Evolutionary conservation across 53 echinoderm and acorn worm genomes (phyloP).

Genomic region (Crossaster papposus): DNA sequence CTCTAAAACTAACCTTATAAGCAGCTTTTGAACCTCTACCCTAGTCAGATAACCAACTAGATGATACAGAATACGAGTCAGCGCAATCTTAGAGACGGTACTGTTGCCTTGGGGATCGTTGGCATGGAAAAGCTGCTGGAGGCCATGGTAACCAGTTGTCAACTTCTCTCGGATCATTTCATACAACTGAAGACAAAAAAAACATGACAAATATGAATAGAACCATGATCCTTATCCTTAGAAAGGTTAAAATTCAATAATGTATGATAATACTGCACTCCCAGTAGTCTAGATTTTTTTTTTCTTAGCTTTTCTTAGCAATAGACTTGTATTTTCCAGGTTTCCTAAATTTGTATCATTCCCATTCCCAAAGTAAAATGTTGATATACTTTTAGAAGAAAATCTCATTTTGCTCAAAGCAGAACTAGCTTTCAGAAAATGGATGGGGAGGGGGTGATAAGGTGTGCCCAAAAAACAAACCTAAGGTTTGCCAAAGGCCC

Average conservation of each 20-base stretch:
- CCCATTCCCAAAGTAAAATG: no score
- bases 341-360: no score
- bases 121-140: conserved; percentile 80
- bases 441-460: no score
- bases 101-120: conserved; percentile 92
- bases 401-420: no score
- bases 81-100: conserved; percentile 75
- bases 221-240: neutral
- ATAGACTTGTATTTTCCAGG: no score
- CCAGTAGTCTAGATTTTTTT: neutral
- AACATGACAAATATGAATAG: neutral
- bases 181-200: conserved; percentile 72
- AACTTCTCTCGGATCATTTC: conserved; percentile 75
- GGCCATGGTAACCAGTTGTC: conserved; percentile 77
- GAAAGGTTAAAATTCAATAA: neutral
- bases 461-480: no score
- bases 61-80: conserved; percentile 87
- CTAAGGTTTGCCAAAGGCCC: no score
- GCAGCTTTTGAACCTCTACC: conserved; percentile 74
- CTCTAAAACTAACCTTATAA: neutral
- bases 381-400: no score
- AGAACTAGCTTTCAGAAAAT: no score
- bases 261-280: no score
- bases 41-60: conserved; percentile 80
- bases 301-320: neutral